These are phyloP conservation scores for Alligator sinensis DNA, from an alignment of 2,113 vertebrate genomes.

Conservation along the genomic window DNA sequence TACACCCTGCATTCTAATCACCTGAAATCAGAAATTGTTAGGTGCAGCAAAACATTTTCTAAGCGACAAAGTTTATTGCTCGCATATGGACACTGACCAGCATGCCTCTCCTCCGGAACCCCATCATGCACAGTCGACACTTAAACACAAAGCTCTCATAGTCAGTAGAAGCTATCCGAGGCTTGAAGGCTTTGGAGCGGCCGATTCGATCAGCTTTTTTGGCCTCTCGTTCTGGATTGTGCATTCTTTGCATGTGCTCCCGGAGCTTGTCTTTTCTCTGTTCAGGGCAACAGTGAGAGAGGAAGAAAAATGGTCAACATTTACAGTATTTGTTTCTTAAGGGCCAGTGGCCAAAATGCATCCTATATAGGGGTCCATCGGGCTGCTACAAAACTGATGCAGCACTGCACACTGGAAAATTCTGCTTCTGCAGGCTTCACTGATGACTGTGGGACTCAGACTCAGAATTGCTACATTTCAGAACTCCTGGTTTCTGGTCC, in stretches of 20 bases:
- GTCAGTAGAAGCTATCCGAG: constrained; percentile 92
- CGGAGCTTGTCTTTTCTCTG: constrained; percentile 97
- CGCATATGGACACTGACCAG: constrained; percentile 84
- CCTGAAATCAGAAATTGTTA: neutral
- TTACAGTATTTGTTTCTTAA: neutral
- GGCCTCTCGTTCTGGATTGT: constrained; percentile 96
- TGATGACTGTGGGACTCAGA: neutral
- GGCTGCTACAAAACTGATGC: neutral
- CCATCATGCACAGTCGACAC: constrained; percentile 98
- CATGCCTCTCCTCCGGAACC: constrained; percentile 96
- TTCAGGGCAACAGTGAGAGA: neutral
- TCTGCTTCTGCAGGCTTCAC: neutral
- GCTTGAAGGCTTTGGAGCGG: constrained; percentile 93
- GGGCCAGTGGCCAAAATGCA: rapidly evolving
- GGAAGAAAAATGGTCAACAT: neutral
- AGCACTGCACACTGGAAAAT: neutral
- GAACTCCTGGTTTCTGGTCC: neutral
- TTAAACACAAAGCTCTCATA: constrained; percentile 99
- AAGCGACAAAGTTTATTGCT: neutral
- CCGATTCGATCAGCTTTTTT: constrained; percentile 94
- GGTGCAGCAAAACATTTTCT: neutral
- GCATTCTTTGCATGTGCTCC: constrained; percentile 99
- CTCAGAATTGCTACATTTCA: neutral
- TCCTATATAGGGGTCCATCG: neutral
- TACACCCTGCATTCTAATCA: neutral